A percentile compares a stretch with the other conserved stretches of the same genome.
Conservation (phyloP, 2,113 vertebrate species). For the Oncorhynchus masou region DNA sequence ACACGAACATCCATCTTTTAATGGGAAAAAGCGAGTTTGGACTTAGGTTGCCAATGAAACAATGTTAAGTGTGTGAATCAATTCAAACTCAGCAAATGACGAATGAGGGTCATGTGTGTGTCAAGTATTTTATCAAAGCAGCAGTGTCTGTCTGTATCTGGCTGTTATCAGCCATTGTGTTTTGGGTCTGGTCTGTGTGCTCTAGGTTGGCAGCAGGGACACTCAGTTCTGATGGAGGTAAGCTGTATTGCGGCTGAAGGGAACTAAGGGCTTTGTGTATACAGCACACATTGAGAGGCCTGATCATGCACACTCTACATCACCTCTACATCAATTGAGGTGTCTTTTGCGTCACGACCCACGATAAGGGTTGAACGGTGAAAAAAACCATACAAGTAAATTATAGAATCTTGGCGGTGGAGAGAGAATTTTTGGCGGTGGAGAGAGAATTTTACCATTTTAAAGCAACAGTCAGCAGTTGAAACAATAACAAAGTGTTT, state of each 20-base stretch:
- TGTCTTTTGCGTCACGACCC: too few species aligned
- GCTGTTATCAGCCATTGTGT: constrained; percentile 21
- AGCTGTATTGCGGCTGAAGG: neutral
- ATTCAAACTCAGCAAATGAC: neutral
- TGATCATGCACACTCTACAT: neutral
- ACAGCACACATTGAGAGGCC: neutral
- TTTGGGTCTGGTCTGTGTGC: constrained; percentile 3
- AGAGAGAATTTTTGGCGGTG: too few species aligned
- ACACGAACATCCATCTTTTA: too few species aligned
- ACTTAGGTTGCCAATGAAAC: neutral
- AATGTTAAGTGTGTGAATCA: neutral
- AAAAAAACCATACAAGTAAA: too few species aligned
- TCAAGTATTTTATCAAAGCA: neutral
- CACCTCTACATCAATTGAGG: too few species aligned
- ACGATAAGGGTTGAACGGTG: too few species aligned
- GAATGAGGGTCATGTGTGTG: neutral
- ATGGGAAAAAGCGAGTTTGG: too few species aligned
- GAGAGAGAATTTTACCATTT: too few species aligned
- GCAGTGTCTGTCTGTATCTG: constrained; percentile 17
- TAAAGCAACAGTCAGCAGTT: too few species aligned
- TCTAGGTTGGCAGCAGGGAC: neutral
- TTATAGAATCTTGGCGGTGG: too few species aligned
- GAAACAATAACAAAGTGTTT: too few species aligned
- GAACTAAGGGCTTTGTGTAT: neutral
- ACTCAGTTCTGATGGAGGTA: neutral